A percentile compares a stretch with the other conserved stretches of the same genome.
phyloP scores from a whole-genome alignment of 1,140 invertebrate species.

The Drosophila seguyi region DNA sequence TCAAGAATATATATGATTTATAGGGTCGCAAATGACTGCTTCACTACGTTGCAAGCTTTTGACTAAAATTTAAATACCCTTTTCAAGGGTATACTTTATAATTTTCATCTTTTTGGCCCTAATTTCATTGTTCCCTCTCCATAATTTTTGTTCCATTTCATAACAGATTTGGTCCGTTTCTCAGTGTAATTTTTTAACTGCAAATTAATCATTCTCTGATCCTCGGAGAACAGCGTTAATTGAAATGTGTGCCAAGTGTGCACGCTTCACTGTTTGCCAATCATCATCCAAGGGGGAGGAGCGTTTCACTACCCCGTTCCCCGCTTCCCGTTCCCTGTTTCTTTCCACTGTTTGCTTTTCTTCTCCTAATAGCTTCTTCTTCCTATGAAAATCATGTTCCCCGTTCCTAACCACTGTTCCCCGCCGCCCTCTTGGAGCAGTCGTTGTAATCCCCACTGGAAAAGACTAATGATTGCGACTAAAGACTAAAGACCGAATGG shows the following conservation, averaged over 20 bases:
- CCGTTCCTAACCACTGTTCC: neutral
- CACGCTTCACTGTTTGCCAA: conserved; percentile 26
- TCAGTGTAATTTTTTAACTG: neutral
- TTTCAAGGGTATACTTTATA: no score
- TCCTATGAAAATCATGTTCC: neutral
- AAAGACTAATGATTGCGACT: conserved; percentile 63
- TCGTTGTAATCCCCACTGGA: conserved; percentile 19
- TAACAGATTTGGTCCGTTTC: neutral
- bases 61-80: no score
- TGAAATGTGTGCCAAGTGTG: conserved; percentile 69
- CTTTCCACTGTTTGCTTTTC: neutral
- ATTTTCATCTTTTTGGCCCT: no score
- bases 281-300: neutral
- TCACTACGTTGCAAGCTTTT: no score
- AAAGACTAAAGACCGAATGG: conserved; percentile 9
- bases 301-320: conserved; percentile 1
- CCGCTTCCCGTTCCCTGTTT: neutral
- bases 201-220: conserved; percentile 15
- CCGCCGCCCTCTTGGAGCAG: neutral
- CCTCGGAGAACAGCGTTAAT: conserved; percentile 43
- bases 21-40: no score
- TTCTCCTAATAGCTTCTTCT: no score
- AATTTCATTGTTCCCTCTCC: no score
- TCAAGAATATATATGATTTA: no score
- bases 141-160: no score